Evolutionary conservation across 2,888 invertebrate species (phyloP).

Genomic region (Sphaerophoria taeniata): DNA sequence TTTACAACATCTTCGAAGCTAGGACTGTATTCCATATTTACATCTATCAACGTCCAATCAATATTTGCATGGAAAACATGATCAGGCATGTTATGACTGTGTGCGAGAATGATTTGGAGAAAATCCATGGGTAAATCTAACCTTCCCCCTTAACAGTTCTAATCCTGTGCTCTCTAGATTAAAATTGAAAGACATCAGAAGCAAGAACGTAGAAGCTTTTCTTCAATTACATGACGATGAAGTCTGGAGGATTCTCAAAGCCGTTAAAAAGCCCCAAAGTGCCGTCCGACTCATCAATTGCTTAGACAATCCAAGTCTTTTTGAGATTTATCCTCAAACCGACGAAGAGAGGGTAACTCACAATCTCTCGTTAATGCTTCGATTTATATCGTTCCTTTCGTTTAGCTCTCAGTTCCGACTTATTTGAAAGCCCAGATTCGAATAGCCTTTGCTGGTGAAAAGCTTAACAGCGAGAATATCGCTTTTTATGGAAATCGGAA

Average conservation of each 20-base stretch:
- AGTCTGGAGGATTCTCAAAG: conserved; percentile 29
- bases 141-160: no score
- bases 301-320: conserved; percentile 17
- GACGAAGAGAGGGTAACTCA: conserved; percentile 47
- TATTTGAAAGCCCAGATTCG: conserved; percentile 41
- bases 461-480: conserved; percentile 67
- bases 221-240: conserved; percentile 56
- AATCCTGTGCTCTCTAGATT: conserved; percentile 45
- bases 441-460: conserved; percentile 75
- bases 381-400: not conserved
- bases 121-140: conserved; percentile 56
- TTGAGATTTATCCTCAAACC: conserved; percentile 10
- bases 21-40: conserved; percentile 83
- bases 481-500: conserved; percentile 77
- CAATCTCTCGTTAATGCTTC: not conserved
- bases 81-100: conserved; percentile 14
- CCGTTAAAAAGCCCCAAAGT: conserved; percentile 3
- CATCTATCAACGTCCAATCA: conserved; percentile 83
- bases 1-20: conserved; percentile 83
- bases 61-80: conserved; percentile 45
- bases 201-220: conserved; percentile 34
- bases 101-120: not conserved
- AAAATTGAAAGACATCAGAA: conserved; percentile 48
- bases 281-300: conserved; percentile 40
- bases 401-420: conserved; percentile 27